phyloP scores from a whole-genome alignment of 1,140 invertebrate genomes.

The Drosophila micromelanica region DNA sequence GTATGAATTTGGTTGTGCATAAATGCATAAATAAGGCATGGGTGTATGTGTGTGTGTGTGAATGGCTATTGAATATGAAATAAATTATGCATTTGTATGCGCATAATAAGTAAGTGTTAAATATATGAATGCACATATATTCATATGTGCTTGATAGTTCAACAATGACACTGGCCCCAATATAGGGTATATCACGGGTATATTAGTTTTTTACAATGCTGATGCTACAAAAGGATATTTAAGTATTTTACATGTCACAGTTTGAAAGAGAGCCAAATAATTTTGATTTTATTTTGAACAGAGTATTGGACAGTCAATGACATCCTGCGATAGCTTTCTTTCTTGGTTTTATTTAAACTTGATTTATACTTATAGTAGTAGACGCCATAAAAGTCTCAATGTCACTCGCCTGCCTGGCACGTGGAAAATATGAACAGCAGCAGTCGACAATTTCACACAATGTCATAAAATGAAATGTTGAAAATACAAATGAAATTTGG shows the following conservation, averaged over 20 bases:
- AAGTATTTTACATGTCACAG: no score
- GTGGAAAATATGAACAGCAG: constrained; percentile 68
- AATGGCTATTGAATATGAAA: constrained; percentile 64
- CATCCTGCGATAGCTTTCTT: no score
- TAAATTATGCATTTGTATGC: constrained; percentile 60
- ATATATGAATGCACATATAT: constrained; percentile 7
- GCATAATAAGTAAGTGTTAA: constrained; percentile 67
- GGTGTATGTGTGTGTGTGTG: constrained; percentile 4
- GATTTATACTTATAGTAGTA: constrained; percentile 3
- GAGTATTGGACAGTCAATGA: no score
- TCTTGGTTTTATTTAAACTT: constrained; percentile 47
- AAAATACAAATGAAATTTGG: constrained; percentile 54
- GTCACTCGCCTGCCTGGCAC: constrained; percentile 58
- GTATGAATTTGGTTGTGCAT: constrained; percentile 69
- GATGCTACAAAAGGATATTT: no score
- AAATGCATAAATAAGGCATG: constrained; percentile 72
- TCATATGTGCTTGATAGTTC: not conserved
- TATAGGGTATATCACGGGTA: no score
- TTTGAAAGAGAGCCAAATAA: no score
- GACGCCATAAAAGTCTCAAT: constrained; percentile 53
- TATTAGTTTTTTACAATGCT: no score
- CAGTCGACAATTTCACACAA: constrained; percentile 45
- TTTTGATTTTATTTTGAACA: no score
- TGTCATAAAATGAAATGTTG: constrained; percentile 77
- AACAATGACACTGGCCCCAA: not conserved